Evolutionary conservation across 1,140 invertebrate species (phyloP), one percentile per base, ranked within the genome.

Genomic region (Varroa destructor): DNA sequence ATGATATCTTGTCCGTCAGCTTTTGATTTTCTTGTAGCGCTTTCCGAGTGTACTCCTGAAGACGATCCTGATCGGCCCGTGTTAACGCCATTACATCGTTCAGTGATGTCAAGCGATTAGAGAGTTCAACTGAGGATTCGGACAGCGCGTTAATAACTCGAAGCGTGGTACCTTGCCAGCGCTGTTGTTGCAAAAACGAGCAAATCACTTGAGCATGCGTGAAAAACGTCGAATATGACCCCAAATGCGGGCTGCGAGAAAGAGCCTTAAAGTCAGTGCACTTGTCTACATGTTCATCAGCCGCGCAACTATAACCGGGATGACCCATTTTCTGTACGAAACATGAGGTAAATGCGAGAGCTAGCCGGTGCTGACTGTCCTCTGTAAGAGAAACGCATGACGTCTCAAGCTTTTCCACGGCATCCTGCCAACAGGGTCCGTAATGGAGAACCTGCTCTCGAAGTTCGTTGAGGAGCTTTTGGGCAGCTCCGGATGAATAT

Each of bases 171-270:
- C 61, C 36, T 8, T 67, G 61, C 61, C 61, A 67, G 2, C 46
- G 40, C 37, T 67, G 61, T 37, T 67, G 61, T 40, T 67, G 61
- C 12, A 67, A 8, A 8, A 67, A 67, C 61, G 61, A 67, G 61
- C 61, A 67, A 37, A 67, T 67, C 61, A 67, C 61, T 8, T 67
- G 61, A 25, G 40, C 46, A 40, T 67, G 61, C 8, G 61, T 67
- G 61, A 67, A 67, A 46, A 67, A 67, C 5, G 40, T 67, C 14
- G 61, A 67, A 40, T 67, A 67, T n/a, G 61, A 43, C 12, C 61
- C 61, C 1, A 67, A 37, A 37, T 67, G 61, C 2, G 61, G 12
- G 36, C 36, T 67, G 40, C 12, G 12, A 5, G 61, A 67, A 12
- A 67, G 36, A 3, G 1, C 8, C 8, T 40, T n/a, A 8, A 67